Percentiles rank a stretch among this genome's conserved stretches.
These are phyloP conservation scores for Ctenopoma multispine DNA, from an alignment of 2,797 vertebrate genomes.

Conservation along the genomic window DNA sequence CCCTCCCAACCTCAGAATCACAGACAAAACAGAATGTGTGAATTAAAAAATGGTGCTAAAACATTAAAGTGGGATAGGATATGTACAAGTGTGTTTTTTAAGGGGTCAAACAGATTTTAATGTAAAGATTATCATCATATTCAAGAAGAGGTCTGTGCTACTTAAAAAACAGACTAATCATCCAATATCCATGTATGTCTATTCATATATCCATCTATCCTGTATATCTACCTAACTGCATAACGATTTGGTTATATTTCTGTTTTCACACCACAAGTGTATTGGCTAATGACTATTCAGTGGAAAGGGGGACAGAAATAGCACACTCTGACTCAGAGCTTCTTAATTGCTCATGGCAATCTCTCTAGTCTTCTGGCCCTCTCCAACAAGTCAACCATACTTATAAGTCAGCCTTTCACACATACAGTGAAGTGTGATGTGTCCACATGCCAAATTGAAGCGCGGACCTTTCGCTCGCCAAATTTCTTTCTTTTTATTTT, in stretches of 20 bases:
- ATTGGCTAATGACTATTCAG: slow-evolving; percentile 67
- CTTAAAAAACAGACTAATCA: background rate
- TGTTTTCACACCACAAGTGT: slow-evolving; percentile 48
- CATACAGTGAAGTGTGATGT: slow-evolving; percentile 37
- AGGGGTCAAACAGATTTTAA: slow-evolving; percentile 3
- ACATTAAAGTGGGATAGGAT: slow-evolving; percentile 11
- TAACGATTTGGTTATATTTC: slow-evolving; percentile 19
- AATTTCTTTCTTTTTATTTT: slow-evolving; percentile 22
- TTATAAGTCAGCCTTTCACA: slow-evolving; percentile 55
- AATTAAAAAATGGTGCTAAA: slow-evolving; percentile 29
- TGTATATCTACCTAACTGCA: background rate
- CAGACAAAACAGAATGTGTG: slow-evolving; percentile 25
- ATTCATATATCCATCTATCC: background rate
- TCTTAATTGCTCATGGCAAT: slow-evolving; percentile 74
- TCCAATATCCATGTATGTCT: background rate
- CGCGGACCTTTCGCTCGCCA: slow-evolving; percentile 43
- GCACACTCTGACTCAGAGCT: slow-evolving; percentile 73
- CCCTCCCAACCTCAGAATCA: slow-evolving; percentile 1
- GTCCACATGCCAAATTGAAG: slow-evolving; percentile 50
- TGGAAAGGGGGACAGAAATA: slow-evolving; percentile 67
- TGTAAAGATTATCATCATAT: slow-evolving; percentile 9
- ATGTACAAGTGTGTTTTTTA: slow-evolving; percentile 17
- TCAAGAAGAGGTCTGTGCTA: background rate
- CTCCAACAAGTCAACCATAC: slow-evolving; percentile 50
- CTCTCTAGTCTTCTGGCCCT: slow-evolving; percentile 52